Conservation (phyloP, 2,113 vertebrate genomes). For the Passer montanus region DNA sequence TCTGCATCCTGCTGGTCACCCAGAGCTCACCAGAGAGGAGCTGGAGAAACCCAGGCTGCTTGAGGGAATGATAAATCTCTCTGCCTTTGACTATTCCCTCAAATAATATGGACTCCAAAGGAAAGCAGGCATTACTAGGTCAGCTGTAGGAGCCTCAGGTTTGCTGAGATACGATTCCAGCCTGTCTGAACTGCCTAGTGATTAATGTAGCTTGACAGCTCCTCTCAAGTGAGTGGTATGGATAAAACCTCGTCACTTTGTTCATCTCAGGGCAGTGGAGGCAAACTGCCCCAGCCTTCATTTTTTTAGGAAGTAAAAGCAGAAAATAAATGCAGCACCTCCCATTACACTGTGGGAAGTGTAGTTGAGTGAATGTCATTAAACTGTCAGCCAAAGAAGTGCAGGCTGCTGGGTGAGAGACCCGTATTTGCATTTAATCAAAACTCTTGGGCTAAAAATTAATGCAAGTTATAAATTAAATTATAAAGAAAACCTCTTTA, state of each 20-base stretch:
- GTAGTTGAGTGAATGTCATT: neutral
- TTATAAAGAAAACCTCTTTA: neutral
- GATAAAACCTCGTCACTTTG: neutral
- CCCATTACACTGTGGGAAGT: neutral
- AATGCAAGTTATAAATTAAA: neutral
- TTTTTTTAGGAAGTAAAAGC: neutral
- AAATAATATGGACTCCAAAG: neutral
- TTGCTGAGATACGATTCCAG: neutral
- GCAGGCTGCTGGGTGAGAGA: neutral
- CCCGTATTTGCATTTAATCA: neutral
- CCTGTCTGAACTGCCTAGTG: neutral
- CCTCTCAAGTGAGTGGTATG: neutral
- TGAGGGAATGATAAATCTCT: neutral
- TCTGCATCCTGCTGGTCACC: neutral
- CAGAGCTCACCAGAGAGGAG: neutral
- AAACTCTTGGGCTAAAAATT: neutral
- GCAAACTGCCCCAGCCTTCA: neutral
- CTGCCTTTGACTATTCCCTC: neutral
- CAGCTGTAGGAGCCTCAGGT: neutral
- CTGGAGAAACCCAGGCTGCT: neutral
- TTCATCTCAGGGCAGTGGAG: neutral
- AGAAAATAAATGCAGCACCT: neutral
- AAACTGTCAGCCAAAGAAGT: neutral
- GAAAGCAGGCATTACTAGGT: neutral
- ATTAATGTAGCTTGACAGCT: neutral